A percentile compares a stretch with the other conserved stretches of the same genome.
phyloP scores from a whole-genome alignment of 2,888 invertebrate species.

The Horisme vitalbata region DNA sequence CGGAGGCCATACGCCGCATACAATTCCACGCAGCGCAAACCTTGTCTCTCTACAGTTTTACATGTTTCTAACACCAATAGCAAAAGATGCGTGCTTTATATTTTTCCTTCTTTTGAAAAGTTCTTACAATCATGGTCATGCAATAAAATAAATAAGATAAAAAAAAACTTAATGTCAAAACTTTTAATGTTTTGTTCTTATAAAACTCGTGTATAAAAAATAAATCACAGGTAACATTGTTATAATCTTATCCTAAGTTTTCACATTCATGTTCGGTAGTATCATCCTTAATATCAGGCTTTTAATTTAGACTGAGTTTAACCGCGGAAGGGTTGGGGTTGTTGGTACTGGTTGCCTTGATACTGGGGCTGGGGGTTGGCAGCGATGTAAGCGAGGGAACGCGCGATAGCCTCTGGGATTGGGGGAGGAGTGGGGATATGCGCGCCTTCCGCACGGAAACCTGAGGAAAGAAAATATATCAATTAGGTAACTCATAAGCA shows the following conservation, averaged over 20 bases:
- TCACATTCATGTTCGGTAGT: slow-evolving; percentile 41
- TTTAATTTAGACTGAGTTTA: slow-evolving; percentile 37
- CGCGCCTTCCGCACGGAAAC: slow-evolving; percentile 84
- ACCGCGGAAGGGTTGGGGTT: slow-evolving; percentile 59
- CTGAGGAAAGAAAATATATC: too few relatives aligned
- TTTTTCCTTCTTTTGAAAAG: too few relatives aligned
- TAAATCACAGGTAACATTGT: slow-evolving; percentile 74
- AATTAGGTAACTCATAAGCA: too few relatives aligned
- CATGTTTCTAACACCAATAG: too few relatives aligned
- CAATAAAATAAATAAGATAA: not conserved
- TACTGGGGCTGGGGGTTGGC: slow-evolving; percentile 63
- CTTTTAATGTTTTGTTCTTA: slow-evolving; percentile 31
- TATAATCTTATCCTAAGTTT: slow-evolving; percentile 45
- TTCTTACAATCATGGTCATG: not conserved
- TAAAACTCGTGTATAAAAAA: slow-evolving; percentile 43
- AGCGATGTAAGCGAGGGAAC: slow-evolving; percentile 73
- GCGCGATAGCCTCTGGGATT: slow-evolving; percentile 82
- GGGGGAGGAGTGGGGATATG: slow-evolving; percentile 85
- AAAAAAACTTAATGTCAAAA: slow-evolving; percentile 1
- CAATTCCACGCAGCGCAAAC: too few relatives aligned
- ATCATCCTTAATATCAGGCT: slow-evolving; percentile 15
- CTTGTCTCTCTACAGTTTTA: too few relatives aligned
- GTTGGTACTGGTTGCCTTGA: slow-evolving; percentile 35
- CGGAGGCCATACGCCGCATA: too few relatives aligned
- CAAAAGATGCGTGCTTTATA: too few relatives aligned